Evolutionary conservation across 2,888 invertebrate species (phyloP).

Genomic region (Mimas tiliae): DNA sequence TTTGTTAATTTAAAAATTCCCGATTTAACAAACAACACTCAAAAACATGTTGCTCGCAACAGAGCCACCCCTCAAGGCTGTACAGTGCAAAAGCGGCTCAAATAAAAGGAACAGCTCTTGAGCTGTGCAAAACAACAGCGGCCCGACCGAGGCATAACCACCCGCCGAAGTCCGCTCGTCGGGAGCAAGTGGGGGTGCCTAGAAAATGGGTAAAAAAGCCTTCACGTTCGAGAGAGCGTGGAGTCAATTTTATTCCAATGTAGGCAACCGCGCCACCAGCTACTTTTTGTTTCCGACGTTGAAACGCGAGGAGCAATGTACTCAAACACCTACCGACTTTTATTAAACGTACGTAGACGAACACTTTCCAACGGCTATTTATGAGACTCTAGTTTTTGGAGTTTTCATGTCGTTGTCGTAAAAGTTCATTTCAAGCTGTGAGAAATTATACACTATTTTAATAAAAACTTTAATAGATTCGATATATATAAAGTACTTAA

Average conservation of each 20-base stretch:
- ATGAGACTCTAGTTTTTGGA: background rate
- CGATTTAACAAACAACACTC: slow-evolving; percentile 78
- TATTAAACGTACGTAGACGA: slow-evolving; percentile 68
- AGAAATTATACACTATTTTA: too few species aligned
- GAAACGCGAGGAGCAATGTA: slow-evolving; percentile 81
- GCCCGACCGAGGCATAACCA: slow-evolving; percentile 83
- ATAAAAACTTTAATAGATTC: too few species aligned
- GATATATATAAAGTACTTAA: too few species aligned
- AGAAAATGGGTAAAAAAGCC: slow-evolving; percentile 79
- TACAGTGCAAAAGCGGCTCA: slow-evolving; percentile 79
- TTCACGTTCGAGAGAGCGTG: slow-evolving; percentile 84
- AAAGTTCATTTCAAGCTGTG: background rate
- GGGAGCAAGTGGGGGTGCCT: slow-evolving; percentile 59
- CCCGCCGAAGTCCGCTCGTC: slow-evolving; percentile 78
- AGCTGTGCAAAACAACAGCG: slow-evolving; percentile 83
- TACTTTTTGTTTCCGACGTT: slow-evolving; percentile 83
- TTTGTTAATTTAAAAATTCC: slow-evolving; percentile 82
- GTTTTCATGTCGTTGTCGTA: too few species aligned
- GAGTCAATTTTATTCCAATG: slow-evolving; percentile 85
- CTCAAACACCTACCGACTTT: slow-evolving; percentile 82
- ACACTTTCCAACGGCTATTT: slow-evolving; percentile 10
- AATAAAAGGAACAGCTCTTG: slow-evolving; percentile 83
- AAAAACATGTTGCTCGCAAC: slow-evolving; percentile 75
- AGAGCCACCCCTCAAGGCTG: slow-evolving; percentile 79
- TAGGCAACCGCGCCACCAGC: slow-evolving; percentile 82